Percentiles rank a stretch among this genome's conserved stretches.
Conservation (phyloP, 2,888 invertebrate species). For the Mactromeris polynyma region DNA sequence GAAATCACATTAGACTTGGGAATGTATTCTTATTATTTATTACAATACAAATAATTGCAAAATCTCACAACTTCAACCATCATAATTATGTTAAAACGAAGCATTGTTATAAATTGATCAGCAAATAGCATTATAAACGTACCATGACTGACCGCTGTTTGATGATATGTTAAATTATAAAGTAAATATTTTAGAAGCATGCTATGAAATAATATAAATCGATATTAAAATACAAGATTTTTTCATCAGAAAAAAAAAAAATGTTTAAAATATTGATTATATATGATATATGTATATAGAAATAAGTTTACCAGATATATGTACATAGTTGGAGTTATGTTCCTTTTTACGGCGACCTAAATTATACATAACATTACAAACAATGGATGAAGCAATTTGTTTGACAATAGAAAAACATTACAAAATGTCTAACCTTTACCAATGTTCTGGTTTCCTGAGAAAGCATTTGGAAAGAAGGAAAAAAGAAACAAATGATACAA, state of each 20-base stretch:
- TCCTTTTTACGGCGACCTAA: background rate
- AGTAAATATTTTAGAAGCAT: background rate
- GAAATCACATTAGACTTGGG: too few relatives aligned
- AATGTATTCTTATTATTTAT: too few relatives aligned
- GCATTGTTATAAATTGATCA: background rate
- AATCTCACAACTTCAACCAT: too few relatives aligned
- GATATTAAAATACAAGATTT: too few relatives aligned
- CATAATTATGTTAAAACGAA: background rate
- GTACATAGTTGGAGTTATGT: background rate
- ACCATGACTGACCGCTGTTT: background rate
- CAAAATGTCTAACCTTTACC: slow-evolving; percentile 21
- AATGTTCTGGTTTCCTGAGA: slow-evolving; percentile 38
- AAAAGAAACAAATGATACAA: background rate
- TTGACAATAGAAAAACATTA: background rate
- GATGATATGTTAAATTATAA: background rate
- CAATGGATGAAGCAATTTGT: background rate
- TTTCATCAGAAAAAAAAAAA: too few relatives aligned
- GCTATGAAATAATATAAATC: background rate
- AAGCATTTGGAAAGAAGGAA: background rate
- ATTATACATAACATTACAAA: background rate
- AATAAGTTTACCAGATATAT: background rate
- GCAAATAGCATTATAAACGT: background rate
- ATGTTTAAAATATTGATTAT: too few relatives aligned
- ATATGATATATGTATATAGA: too few relatives aligned
- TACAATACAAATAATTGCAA: too few relatives aligned